These are phyloP conservation scores for Scartelaos histophorus DNA, from an alignment of 2,113 vertebrate species.

Conservation along the genomic window DNA sequence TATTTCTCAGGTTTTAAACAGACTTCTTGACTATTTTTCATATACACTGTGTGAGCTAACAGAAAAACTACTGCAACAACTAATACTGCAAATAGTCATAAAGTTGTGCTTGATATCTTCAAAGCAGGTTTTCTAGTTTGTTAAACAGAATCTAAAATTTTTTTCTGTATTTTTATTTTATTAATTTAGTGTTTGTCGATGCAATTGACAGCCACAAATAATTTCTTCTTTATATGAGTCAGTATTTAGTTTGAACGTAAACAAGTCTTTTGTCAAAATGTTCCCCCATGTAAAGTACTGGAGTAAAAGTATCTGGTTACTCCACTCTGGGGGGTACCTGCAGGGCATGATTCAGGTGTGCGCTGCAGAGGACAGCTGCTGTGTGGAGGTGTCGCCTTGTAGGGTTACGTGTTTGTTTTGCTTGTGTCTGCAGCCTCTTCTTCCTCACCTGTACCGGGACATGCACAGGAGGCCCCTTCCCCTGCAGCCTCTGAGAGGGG, in stretches of 20 bases:
- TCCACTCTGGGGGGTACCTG: not conserved
- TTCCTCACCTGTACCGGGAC: conserved; percentile 61
- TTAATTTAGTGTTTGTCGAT: too few species aligned
- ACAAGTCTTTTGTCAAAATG: not conserved
- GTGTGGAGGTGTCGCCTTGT: conserved; percentile 55
- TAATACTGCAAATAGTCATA: not conserved
- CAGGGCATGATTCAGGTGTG: conserved; percentile 10
- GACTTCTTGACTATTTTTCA: not conserved
- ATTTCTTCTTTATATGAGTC: not conserved
- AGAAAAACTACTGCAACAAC: not conserved
- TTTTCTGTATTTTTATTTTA: too few species aligned
- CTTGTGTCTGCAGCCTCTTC: conserved; percentile 62
- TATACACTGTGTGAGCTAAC: not conserved
- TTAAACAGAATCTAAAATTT: too few species aligned
- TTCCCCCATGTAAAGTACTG: not conserved
- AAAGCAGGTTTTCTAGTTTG: not conserved
- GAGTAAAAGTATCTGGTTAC: not conserved
- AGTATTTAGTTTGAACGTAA: not conserved
- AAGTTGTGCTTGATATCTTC: not conserved
- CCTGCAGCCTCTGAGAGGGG: conserved; percentile 68
- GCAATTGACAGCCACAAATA: too few species aligned
- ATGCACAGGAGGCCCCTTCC: conserved; percentile 30
- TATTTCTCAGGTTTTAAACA: conserved; percentile 42
- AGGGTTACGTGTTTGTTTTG: conserved; percentile 69
- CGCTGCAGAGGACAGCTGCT: conserved; percentile 51